phyloP scores from a whole-genome alignment of 2,113 vertebrate species.

The Martes martes region DNA sequence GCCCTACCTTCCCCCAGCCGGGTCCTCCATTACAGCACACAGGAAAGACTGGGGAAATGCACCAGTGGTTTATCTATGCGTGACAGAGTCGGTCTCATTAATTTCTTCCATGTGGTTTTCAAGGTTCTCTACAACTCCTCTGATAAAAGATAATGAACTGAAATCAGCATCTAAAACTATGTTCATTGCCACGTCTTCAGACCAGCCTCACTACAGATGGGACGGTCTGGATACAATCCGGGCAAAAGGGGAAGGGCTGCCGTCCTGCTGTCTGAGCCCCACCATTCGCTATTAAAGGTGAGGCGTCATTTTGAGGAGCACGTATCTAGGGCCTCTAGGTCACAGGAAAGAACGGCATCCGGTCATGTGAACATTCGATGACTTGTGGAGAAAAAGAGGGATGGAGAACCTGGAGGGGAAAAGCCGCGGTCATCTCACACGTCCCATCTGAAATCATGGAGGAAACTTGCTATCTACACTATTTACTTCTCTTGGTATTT shows the following conservation, averaged over 20 bases:
- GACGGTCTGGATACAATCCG: neutral
- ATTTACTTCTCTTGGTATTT: conserved; percentile 25
- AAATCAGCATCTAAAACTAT: neutral
- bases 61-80: neutral
- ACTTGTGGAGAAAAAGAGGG: neutral
- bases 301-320: neutral
- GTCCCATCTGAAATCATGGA: neutral
- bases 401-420: neutral
- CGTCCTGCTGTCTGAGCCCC: neutral
- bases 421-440: too few relatives aligned
- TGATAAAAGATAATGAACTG: neutral
- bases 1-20: too few relatives aligned
- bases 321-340: neutral
- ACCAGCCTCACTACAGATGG: neutral
- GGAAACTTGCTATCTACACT: conserved; percentile 4
- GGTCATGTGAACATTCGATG: neutral
- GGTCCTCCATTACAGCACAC: neutral
- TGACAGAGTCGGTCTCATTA: neutral
- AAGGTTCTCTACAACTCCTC: neutral
- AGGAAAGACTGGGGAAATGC: neutral
- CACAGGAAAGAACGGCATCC: neutral
- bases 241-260: neutral
- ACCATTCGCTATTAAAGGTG: neutral
- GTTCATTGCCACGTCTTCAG: neutral
- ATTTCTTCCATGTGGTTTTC: conserved; percentile 28